Evolutionary conservation across 2,888 invertebrate species (phyloP).

Genomic region (Torymus aiolomorphi): DNA sequence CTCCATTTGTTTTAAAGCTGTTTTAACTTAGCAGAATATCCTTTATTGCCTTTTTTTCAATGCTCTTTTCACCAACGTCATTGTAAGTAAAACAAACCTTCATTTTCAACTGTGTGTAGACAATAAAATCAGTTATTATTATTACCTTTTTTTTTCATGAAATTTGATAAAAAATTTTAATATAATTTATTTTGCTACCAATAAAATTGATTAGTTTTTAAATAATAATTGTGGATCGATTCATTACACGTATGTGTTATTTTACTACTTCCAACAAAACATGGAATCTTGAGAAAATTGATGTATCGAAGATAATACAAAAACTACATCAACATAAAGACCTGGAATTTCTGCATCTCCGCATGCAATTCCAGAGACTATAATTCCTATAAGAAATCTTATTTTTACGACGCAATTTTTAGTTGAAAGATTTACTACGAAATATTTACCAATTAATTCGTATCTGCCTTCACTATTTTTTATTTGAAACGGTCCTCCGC

Average conservation of each 20-base stretch:
- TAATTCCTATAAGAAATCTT: slow-evolving; percentile 55
- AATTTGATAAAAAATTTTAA: no score
- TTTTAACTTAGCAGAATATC: no score
- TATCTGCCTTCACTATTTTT: slow-evolving; percentile 3
- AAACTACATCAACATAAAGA: slow-evolving; percentile 61
- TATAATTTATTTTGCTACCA: no score
- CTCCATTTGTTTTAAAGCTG: no score
- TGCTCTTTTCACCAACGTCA: no score
- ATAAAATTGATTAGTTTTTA: no score
- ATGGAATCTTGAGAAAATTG: slow-evolving; percentile 61
- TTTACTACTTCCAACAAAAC: slow-evolving; percentile 61
- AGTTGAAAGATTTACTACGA: background rate
- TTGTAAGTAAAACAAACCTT: no score
- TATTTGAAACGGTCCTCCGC: slow-evolving; percentile 63
- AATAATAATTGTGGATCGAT: no score
- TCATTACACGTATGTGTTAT: background rate
- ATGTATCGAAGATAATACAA: slow-evolving; percentile 61
- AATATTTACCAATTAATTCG: slow-evolving; percentile 57
- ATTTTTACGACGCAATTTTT: background rate
- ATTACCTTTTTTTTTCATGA: no score
- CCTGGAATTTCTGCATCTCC: slow-evolving; percentile 58
- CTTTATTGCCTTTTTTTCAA: no score
- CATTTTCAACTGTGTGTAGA: no score
- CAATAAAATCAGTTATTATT: no score
- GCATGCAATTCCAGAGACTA: slow-evolving; percentile 61